Evolutionary conservation across 37 sponge, comb jelly and placozoan species (phyloP), one percentile per base, ranked within the genome.

Genomic region (Aplysina aerophoba): DNA sequence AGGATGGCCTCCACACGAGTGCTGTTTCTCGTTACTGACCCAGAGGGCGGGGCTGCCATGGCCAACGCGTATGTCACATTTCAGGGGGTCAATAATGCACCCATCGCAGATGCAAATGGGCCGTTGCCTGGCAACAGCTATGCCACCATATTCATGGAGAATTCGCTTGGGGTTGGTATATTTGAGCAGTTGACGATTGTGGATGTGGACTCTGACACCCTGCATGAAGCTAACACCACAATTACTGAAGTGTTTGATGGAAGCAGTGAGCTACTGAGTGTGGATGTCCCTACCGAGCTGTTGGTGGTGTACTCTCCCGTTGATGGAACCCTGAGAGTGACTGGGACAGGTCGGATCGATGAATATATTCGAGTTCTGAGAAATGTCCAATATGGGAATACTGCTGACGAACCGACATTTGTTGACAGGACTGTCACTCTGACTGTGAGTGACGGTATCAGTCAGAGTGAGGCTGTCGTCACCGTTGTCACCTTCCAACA

Each of bases 41-140:
- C 33, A 1, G 78, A 75, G 15, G 74, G 85, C 0, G 82, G 84
- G 1, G 27, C 79, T 38, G 85, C 89, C 15, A 78, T 34, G 2
- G 87, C 86, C 3, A 82, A 65, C 54, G 39, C 78, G 2, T 41
- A 75, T 35, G 77, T 92, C 24, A 87, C 85, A 17, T 89, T 92
- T 39, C 15, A 64, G 21, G 93, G 83, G 40, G 85, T 92, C 17
- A 92, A 92, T 35, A 83, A 92, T 58, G 66, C 89, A 27, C 93
- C 93, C 41, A 22, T 89, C 0, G 39, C 89, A 33, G 89, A 92
- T 41, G 75, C 84, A 38, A 88, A 88, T 85, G 92, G 92, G 15
- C 71, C 65, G 17, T 53, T 17, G 16, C 72, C 83, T 40, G 89
- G 89, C 4, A 67, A 17, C 17, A 34, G 65, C 41, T 86, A 81